Evolutionary conservation across 2,113 vertebrate species (phyloP), one percentile per base, ranked within the genome.

Genomic region (Saccopteryx bilineata): DNA sequence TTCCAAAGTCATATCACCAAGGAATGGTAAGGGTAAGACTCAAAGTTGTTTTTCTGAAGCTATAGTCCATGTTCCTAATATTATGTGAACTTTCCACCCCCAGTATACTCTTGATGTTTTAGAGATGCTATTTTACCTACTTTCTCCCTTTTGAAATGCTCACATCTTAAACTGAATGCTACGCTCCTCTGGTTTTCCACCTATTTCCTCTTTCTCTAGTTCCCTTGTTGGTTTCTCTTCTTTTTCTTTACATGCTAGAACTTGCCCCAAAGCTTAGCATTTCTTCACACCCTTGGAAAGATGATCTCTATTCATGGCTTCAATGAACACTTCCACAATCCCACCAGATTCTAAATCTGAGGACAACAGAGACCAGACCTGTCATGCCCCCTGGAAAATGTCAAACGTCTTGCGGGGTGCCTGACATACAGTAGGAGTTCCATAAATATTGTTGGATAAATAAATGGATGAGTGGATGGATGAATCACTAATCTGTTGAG

Each of bases 91-190:
- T 81, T 39, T 17, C 15, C 54, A 13, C 1, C 17, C 14, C n/a
- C 15, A 11, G 6, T 79, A 78, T 61, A 50, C 33, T 91, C 17
- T 90, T 66, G 24, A 75, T 33, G 72, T 66, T 93, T 93, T 65
- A 69, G 23, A 58, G 24, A 79, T 50, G 5, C 33, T 83, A 26
- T 89, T 95, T 76, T 63, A 86, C 2, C 14, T 86, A 81, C n/a
- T 83, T 33, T 48, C 54, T 56, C 10, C 33, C 39, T 90, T 92
- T 81, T 83, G 54, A 84, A 94, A 83, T 6, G 76, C 46, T 84
- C 46, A 71, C 18, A 24, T 82, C 28, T 95, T 79, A 92, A 95
- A 56, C 54, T 58, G 54, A 65, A 46, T 6, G 8, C 15, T 48
- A 1, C 66, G 5, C 26, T 87, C 8, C 54, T 71, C 18, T 66